Conservation (phyloP, 2,888 invertebrate species). For the Lycaena phlaeas region DNA sequence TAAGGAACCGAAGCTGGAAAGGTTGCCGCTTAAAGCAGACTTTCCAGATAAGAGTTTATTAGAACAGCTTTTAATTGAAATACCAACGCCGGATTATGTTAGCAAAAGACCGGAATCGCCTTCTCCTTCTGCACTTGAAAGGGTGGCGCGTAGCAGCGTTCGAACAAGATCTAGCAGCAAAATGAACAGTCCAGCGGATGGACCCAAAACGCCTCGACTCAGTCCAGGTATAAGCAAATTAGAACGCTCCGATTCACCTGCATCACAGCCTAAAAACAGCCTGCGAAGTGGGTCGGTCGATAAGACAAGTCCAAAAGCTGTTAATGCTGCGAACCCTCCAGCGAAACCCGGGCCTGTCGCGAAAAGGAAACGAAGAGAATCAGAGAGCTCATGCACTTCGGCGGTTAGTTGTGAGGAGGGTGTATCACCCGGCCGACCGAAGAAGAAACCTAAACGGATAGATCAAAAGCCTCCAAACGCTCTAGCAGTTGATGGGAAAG, state of each 20-base stretch:
- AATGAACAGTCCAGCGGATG: constrained; percentile 77
- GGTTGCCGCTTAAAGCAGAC: constrained; percentile 56
- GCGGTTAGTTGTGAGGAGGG: constrained; percentile 75
- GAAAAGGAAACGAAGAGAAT: constrained; percentile 85
- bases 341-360: constrained; percentile 37
- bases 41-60: constrained; percentile 75
- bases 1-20: constrained; percentile 38
- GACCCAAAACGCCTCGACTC: constrained; percentile 53
- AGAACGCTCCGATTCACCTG: constrained; percentile 49
- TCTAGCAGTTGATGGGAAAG: constrained; percentile 56
- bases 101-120: constrained; percentile 63
- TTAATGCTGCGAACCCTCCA: constrained; percentile 22
- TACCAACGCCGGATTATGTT: constrained; percentile 76
- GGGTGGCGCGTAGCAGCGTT: constrained; percentile 66
- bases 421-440: constrained; percentile 44
- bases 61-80: constrained; percentile 88
- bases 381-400: constrained; percentile 80
- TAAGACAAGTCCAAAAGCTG: constrained; percentile 42
- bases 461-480: constrained; percentile 60
- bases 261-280: constrained; percentile 38
- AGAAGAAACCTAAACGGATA: constrained; percentile 49
- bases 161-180: constrained; percentile 80
- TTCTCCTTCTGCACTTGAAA: constrained; percentile 58
- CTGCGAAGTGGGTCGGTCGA: constrained; percentile 48
- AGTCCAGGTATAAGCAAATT: constrained; percentile 47